Evolutionary conservation across 1,140 invertebrate genomes (phyloP).

Genomic region (Heliconius himera): DNA sequence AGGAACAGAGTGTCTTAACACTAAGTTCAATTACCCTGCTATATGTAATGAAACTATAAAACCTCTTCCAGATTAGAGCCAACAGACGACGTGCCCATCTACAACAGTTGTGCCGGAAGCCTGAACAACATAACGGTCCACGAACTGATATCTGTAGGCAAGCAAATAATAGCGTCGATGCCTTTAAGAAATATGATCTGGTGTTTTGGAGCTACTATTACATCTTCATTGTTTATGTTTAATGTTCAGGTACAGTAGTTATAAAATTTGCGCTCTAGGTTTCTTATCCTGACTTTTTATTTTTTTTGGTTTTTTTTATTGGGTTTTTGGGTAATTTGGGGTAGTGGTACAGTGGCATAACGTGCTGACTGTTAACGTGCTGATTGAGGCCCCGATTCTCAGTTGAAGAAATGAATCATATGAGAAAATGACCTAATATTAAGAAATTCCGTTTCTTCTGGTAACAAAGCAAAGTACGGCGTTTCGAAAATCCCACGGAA

Average conservation of each 20-base stretch:
- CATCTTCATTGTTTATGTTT: conserved; percentile 76
- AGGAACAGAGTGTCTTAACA: background rate
- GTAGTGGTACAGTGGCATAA: too few species aligned
- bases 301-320: background rate
- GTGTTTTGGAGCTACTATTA: conserved; percentile 83
- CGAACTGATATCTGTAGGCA: conserved; percentile 82
- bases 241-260: conserved; percentile 74
- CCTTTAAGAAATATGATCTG: conserved; percentile 88
- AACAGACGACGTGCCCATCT: conserved; percentile 81
- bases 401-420: too few species aligned
- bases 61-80: conserved; percentile 35
- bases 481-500: too few species aligned
- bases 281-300: background rate
- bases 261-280: background rate
- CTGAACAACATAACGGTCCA: conserved; percentile 87
- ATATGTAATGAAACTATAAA: background rate
- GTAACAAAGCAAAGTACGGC: too few species aligned
- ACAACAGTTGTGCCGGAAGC: conserved; percentile 85
- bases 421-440: too few species aligned
- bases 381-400: too few species aligned
- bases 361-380: too few species aligned
- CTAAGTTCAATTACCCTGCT: background rate
- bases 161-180: conserved; percentile 74
- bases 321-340: too few species aligned
- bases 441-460: too few species aligned